phyloP scores from a whole-genome alignment of 1,140 invertebrate genomes.

The Drosophila carrolli region DNA sequence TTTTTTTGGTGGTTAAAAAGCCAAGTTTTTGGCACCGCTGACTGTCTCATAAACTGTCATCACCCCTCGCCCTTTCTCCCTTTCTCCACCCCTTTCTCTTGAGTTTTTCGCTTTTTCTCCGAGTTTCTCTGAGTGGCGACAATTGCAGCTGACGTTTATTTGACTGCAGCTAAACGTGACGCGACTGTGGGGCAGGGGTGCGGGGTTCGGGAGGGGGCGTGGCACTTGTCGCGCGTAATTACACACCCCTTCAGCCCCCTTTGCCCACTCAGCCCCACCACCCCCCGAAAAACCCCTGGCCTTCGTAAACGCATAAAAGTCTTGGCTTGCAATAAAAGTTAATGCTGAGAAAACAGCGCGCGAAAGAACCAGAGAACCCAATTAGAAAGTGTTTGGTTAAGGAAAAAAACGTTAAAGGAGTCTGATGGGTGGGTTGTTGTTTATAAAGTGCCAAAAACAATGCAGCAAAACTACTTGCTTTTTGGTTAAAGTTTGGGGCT shows the following conservation, averaged over 20 bases:
- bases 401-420: neutral
- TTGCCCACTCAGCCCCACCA: neutral
- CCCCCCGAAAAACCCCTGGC: neutral
- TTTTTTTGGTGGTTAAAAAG: neutral
- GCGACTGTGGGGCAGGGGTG: conserved; percentile 18
- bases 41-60: conserved; percentile 37
- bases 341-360: conserved; percentile 49
- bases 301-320: conserved; percentile 56
- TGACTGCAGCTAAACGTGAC: conserved; percentile 77
- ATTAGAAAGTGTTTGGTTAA: conserved; percentile 65
- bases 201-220: conserved; percentile 8
- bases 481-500: conserved; percentile 43
- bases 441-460: conserved; percentile 61
- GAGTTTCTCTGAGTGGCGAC: conserved; percentile 32
- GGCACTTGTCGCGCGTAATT: conserved; percentile 76
- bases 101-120: too few species aligned
- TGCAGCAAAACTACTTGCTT: conserved; percentile 7
- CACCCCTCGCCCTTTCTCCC: neutral
- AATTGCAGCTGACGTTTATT: conserved; percentile 74
- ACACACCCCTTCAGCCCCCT: conserved; percentile 36
- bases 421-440: conserved; percentile 25
- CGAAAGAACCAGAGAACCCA: conserved; percentile 32
- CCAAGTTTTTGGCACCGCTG: neutral
- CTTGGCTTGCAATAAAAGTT: conserved; percentile 65
- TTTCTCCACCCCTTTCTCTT: neutral